Base-by-base conservation (phyloP, 92 coral and sea anemone genomes). In the Parazoanthus swiftii region DNA sequence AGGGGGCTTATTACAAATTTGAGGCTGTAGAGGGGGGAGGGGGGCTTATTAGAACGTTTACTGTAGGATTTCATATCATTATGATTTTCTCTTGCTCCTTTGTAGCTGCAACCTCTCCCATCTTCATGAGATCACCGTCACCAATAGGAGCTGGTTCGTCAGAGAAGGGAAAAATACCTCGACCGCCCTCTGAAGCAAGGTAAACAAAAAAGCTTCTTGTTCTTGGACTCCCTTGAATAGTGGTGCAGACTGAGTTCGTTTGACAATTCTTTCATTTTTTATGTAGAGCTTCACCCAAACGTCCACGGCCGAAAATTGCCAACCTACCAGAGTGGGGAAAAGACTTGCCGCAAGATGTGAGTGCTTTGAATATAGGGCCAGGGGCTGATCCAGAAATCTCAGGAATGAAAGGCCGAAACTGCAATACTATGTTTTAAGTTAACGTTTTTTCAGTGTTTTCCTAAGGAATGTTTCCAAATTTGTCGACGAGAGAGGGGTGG, bases 311-410 rank as follows among this genome's bases (percentile, higher is more conserved):
- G 5, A 94, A 89, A 85, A 90, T 93, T 39, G 93, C 94, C 26
- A 93, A 90, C 88, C 85, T 97, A 48, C 99, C 99, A 5, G 94
- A 92, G 46, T 97, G 99, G 99, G 99, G 99, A 29, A 97, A 97
- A 86, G 96, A 93, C 75, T 90, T 97, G n/a, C 99, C 99, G 8
- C 93, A 90, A 81, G 96, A 97, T 90, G 99, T 97, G 88, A 93
- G 98, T 89, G 73, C 42, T 83, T 37, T 76, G 50, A 44, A n/a
- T 51, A 51, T 51, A 51, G 58, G 58, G 58, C 50, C 50, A 44
- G 50, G 6, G 50, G 50, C 50, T 5, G 50, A 44, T 44, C 50
- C 50, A 44, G 50, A 44, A 44, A 44, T 44, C 50, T 44, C 50
- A 44, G 8, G 50, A 44, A 44, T 44, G 50, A 9, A 44, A 44